Base-by-base conservation (phyloP, 2,797 vertebrate species). In the Valencia hispanica region DNA sequence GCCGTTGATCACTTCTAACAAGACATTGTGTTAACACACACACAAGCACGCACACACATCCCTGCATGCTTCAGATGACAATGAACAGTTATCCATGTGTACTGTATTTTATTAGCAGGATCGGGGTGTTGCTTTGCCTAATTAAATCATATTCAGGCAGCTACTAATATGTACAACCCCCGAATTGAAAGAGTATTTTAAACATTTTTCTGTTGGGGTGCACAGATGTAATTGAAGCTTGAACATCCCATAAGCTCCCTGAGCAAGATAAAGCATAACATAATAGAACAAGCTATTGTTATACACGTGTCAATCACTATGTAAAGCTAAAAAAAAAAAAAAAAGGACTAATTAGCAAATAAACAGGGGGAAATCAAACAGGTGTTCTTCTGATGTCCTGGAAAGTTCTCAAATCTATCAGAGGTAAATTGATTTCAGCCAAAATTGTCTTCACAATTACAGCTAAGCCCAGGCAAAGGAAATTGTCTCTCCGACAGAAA, bases 401-500 rank as follows among this genome's bases (percentile, higher is more conserved):
- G 5, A 66, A 43, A 43, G 22, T n/a, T n/a, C 11, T n/a, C 4
- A 66, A 41, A 66, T 41, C 63, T 66, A 66, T n/a, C 22, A 66
- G 25, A 41, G 63, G 89, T 89, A 92, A 93, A 92, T 92, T 84
- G 88, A 93, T 93, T 91, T 81, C 88, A 91, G 82, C 78, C 82
- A 92, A 92, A 94, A 94, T 92, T 92, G 93, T 91, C 91, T 92
- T 92, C 91, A 92, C 88, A 94, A 95, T 94, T 94, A 94, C 80
- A 85, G 91, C 86, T 83, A 90, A 93, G 92, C 90, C 88, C 93
- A 93, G 94, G 84, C 82, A 82, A 93, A 80, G 87, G 90, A 93
- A 95, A 95, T 93, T 80, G 70, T 89, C 76, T 87, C 80, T 79
- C 83, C 45, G 79, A 87, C 90, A 85, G 92, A 94, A 94, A 94